Base-by-base conservation (phyloP, 2,113 vertebrate genomes). In the Lepus europaeus region DNA sequence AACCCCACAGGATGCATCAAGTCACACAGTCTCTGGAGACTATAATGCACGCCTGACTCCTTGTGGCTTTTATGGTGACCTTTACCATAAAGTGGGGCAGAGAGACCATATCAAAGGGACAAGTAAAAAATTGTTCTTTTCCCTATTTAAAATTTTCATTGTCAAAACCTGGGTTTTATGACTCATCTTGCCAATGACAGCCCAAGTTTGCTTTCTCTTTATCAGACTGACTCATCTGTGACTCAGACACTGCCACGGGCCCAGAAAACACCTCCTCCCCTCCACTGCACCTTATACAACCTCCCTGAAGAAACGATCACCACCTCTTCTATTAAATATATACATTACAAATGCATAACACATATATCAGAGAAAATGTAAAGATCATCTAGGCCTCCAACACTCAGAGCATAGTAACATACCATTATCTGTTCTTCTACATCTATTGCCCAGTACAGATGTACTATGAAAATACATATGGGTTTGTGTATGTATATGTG, bases 161-260 rank as follows among this genome's bases (percentile, higher is more conserved):
- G 76, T 93, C 82, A 90, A 92, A 96, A 56, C 22, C 27, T 89
- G 83, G 17, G 25, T 4, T 91, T 77, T 61, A 91, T 76, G 72
- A 95, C 56, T 70, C 90, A 87, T 76, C 79, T 80, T 89, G 39
- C 63, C 84, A 91, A 82, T 84, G 93, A 84, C 87, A 95, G 49
- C 29, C 20, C n/a, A 27, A 70, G 49, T n/a, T 33, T 59, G 45
- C 49, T 64, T 39, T 94, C 87, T 86, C 31, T 39, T 12, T 53
- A 87, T 88, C 83, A 82, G 81, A 96, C 88, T 95, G 96, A 96
- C 49, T 97, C 90, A 95, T 39, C 39, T 8, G 1, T 90, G 94
- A 93, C 68, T 95, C 89, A 95, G 82, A 73, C 16, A 70, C 59
- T 33, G 74, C 73, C 73, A 20, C 1, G 0, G 33, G 27, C 69